Percentiles rank a stretch among this genome's conserved stretches.
Evolutionary conservation across 2,797 vertebrate species (phyloP).

Genomic region (Ambastaia sidthimunki): DNA sequence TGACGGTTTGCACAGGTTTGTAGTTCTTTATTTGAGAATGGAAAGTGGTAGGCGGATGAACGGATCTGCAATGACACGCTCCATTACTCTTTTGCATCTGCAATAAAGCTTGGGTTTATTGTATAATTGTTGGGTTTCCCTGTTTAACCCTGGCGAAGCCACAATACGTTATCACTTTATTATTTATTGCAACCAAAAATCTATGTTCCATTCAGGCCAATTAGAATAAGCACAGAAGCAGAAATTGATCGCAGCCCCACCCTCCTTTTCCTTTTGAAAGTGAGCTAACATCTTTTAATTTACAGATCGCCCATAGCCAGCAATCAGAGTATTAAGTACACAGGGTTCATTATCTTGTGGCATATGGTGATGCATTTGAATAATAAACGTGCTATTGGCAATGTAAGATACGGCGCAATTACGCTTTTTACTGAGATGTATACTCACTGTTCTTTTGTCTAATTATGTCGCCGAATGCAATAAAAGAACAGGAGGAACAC

Average conservation of each 20-base stretch:
- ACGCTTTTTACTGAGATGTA: conserved; percentile 51
- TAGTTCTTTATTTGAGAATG: conserved; percentile 36
- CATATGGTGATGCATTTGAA: conserved; percentile 66
- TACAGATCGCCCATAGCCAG: conserved; percentile 74
- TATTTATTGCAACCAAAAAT: conserved; percentile 37
- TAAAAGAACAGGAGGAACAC: conserved; percentile 32
- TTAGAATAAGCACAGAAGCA: conserved; percentile 63
- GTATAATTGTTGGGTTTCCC: conserved; percentile 72
- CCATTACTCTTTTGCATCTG: conserved; percentile 75
- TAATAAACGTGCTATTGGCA: conserved; percentile 62
- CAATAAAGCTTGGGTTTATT: no score
- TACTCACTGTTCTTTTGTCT: conserved; percentile 49
- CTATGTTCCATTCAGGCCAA: conserved; percentile 68
- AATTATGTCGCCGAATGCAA: conserved; percentile 55
- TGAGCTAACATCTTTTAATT: conserved; percentile 71
- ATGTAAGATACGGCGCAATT: conserved; percentile 53
- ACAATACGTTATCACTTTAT: conserved; percentile 40
- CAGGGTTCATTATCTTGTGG: conserved; percentile 68
- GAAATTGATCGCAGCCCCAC: conserved; percentile 10
- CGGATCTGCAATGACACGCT: conserved; percentile 74
- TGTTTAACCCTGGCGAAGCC: conserved; percentile 28
- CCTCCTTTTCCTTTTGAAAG: conserved; percentile 7
- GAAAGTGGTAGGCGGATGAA: conserved; percentile 53
- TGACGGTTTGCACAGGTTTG: conserved; percentile 22
- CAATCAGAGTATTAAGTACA: conserved; percentile 76